Evolutionary conservation across 2,888 invertebrate genomes (phyloP).

Genomic region (Oscheius onirici): DNA sequence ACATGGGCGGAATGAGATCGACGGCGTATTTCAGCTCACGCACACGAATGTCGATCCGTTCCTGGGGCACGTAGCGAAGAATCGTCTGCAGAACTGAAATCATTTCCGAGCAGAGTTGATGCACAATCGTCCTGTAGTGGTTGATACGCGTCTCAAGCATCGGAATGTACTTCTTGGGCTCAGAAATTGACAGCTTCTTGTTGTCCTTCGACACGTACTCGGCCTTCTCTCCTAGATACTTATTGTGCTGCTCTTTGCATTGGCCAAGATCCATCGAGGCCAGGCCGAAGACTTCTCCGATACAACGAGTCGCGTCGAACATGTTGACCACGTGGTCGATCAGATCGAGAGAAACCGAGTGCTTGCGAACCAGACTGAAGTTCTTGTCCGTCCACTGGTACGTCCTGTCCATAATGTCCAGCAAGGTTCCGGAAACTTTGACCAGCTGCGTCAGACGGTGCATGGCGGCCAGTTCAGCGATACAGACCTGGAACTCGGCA

Average conservation of each 20-base stretch:
- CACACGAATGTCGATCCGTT: slow-evolving; percentile 25
- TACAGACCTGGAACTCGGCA: slow-evolving; percentile 10
- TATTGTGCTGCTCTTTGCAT: slow-evolving; percentile 17
- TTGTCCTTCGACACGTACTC: slow-evolving; percentile 6
- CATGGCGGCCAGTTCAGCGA: slow-evolving; percentile 37
- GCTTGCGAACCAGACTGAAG: slow-evolving; percentile 26
- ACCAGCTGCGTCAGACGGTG: slow-evolving; percentile 39
- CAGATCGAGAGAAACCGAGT: slow-evolving; percentile 14
- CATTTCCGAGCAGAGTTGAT: slow-evolving; percentile 1
- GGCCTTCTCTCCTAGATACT: background rate
- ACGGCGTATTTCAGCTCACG: slow-evolving; percentile 27
- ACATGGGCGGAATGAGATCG: slow-evolving; percentile 27
- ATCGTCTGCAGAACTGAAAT: slow-evolving; percentile 25
- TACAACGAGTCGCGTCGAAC: slow-evolving; percentile 42
- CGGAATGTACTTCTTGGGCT: slow-evolving; percentile 28
- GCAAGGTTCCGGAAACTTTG: slow-evolving; percentile 33
- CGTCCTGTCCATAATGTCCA: slow-evolving; percentile 35
- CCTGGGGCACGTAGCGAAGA: slow-evolving; percentile 19
- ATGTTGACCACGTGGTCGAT: slow-evolving; percentile 32
- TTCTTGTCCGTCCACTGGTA: slow-evolving; percentile 38
- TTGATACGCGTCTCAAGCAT: slow-evolving; percentile 29
- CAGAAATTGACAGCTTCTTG: background rate
- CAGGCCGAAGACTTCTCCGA: slow-evolving; percentile 44
- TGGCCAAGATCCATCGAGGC: slow-evolving; percentile 35
- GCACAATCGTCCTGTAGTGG: slow-evolving; percentile 27